phyloP scores from a whole-genome alignment of 64 coral and sea anemone genomes.

The Trachythela sp. region DNA sequence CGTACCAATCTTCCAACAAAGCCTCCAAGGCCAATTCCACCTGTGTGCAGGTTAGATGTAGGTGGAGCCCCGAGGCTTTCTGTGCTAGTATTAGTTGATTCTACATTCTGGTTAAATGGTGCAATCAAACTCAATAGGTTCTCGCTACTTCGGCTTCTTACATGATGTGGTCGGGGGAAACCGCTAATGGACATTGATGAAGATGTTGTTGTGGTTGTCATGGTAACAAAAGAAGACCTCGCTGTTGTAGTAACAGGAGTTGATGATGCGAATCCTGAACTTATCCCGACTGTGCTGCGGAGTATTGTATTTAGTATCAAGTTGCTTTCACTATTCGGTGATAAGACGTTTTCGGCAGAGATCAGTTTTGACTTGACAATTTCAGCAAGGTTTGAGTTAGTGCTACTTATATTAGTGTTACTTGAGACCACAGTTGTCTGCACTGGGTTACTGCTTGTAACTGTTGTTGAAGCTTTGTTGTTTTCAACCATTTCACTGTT shows the following conservation, averaged over 20 bases:
- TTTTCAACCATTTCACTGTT: not conserved
- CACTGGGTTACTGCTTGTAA: not conserved
- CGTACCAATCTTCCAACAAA: slow-evolving; percentile 6
- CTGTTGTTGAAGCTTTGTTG: not conserved
- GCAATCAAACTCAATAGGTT: slow-evolving; percentile 46
- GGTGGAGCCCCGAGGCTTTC: not conserved
- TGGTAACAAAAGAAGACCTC: slow-evolving; percentile 17
- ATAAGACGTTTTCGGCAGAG: slow-evolving; percentile 7
- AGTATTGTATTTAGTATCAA: slow-evolving; percentile 67
- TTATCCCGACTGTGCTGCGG: slow-evolving; percentile 50
- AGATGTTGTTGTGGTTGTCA: slow-evolving; percentile 48
- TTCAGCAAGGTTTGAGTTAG: not conserved
- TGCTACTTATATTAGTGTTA: not conserved
- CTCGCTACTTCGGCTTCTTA: slow-evolving; percentile 66
- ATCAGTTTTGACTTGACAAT: slow-evolving; percentile 30
- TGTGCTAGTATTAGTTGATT: not conserved
- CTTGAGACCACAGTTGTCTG: not conserved
- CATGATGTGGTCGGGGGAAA: slow-evolving; percentile 28
- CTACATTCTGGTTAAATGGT: not conserved
- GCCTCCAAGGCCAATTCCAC: not conserved
- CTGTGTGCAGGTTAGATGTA: not conserved
- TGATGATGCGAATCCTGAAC: slow-evolving; percentile 44
- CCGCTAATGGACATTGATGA: slow-evolving; percentile 23
- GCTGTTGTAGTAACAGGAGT: slow-evolving; percentile 72
- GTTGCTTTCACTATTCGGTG: slow-evolving; percentile 22